A percentile compares a stretch with the other conserved stretches of the same genome.
Evolutionary conservation across 37 sponge, comb jelly and placozoan genomes (phyloP).

Genomic region (Ianthella basta): DNA sequence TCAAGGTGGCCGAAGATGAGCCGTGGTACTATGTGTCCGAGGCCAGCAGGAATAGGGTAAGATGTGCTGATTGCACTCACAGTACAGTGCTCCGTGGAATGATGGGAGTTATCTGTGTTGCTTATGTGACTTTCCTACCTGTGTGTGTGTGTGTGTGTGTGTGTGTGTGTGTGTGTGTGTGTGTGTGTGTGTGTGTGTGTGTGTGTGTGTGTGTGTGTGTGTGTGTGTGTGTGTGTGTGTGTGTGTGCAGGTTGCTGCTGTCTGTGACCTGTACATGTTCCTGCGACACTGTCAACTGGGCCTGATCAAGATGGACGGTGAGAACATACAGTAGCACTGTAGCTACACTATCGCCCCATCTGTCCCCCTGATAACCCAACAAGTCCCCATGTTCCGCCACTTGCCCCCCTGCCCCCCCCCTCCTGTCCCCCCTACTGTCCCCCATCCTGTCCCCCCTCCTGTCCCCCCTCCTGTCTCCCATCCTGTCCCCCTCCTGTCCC

Average conservation of each 20-base stretch:
- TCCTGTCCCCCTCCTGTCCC: too few species aligned
- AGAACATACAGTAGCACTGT: too few species aligned
- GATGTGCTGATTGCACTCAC: slow-evolving; percentile 1
- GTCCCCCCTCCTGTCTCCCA: too few species aligned
- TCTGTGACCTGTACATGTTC: slow-evolving; percentile 59
- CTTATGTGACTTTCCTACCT: not conserved
- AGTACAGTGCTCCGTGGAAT: not conserved
- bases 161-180: slow-evolving; percentile 44
- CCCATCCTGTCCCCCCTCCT: too few species aligned
- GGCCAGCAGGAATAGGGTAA: slow-evolving; percentile 49
- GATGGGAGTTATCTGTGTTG: not conserved
- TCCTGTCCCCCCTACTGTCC: too few species aligned
- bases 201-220: slow-evolving; percentile 69
- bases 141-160: slow-evolving; percentile 45
- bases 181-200: slow-evolving; percentile 52
- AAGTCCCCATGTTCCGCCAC: too few species aligned
- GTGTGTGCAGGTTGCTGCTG: slow-evolving; percentile 41
- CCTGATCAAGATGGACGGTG: slow-evolving; percentile 63
- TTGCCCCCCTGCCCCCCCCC: too few species aligned
- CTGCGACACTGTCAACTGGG: slow-evolving; percentile 68
- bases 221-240: slow-evolving; percentile 55
- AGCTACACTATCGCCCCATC: too few species aligned
- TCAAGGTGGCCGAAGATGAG: slow-evolving; percentile 41
- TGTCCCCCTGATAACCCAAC: too few species aligned
- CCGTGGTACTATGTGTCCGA: slow-evolving; percentile 44